Evolutionary conservation across 2,888 invertebrate genomes (phyloP).

Genomic region (Arenicola marina): DNA sequence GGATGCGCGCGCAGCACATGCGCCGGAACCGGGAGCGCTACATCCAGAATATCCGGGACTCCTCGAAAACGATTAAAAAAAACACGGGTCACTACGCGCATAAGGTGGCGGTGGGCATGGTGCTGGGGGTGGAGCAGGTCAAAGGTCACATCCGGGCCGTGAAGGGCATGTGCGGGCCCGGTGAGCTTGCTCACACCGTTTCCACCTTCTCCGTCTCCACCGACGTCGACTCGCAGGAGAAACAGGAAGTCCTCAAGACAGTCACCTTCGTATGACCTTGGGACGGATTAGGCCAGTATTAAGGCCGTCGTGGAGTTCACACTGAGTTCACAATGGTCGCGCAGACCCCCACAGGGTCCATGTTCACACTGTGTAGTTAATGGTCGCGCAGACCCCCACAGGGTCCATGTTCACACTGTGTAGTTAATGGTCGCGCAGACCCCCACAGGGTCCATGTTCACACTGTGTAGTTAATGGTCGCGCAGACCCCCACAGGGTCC

Average conservation of each 20-base stretch:
- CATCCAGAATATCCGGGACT: conserved; percentile 19
- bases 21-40: conserved; percentile 42
- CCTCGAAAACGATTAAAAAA: conserved; percentile 42
- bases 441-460: no score
- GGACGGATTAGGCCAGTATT: no score
- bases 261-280: conserved; percentile 41
- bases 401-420: no score
- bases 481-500: no score
- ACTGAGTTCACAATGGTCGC: no score
- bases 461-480: no score
- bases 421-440: no score
- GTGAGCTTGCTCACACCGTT: conserved; percentile 54
- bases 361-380: no score
- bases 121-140: conserved; percentile 50
- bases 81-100: conserved; percentile 47
- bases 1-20: conserved; percentile 42
- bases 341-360: no score
- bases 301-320: no score
- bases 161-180: conserved; percentile 56
- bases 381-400: no score
- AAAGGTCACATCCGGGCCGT: conserved; percentile 54
- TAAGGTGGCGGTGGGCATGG: conserved; percentile 48
- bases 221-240: conserved; percentile 46
- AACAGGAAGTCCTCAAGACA: conserved; percentile 38
- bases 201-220: conserved; percentile 55